A percentile compares a stretch with the other conserved stretches of the same genome.
These are phyloP conservation scores for Dinomys branickii DNA, from an alignment of 2,113 vertebrate genomes.

Conservation along the genomic window DNA sequence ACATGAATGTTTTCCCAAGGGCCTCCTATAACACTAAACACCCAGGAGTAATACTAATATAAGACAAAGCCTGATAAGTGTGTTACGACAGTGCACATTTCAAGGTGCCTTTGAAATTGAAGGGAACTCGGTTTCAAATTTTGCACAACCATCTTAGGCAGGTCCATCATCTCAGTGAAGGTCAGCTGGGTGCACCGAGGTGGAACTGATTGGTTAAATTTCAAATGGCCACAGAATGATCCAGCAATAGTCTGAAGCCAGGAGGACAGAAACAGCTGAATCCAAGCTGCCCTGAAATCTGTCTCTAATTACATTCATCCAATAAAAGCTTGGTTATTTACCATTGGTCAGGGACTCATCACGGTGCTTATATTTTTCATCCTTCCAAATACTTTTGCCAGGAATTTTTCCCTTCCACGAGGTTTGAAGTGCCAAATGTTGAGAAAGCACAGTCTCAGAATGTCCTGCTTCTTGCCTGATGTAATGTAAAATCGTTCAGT, in stretches of 20 bases:
- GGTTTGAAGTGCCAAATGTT: constrained; percentile 40
- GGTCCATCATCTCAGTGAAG: constrained; percentile 34
- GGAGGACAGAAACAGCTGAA: constrained; percentile 74
- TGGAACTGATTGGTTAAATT: constrained; percentile 68
- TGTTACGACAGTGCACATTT: background rate
- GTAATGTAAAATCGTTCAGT: constrained; percentile 60
- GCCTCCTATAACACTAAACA: background rate
- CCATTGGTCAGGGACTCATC: background rate
- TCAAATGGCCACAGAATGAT: constrained; percentile 49
- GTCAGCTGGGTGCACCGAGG: constrained; percentile 60
- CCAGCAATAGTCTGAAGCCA: constrained; percentile 39
- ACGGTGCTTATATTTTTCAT: constrained; percentile 49
- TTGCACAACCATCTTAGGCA: constrained; percentile 42
- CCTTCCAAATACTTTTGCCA: constrained; percentile 57
- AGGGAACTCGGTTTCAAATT: constrained; percentile 29
- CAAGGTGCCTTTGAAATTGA: constrained; percentile 66
- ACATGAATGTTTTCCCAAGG: background rate
- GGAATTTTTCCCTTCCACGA: constrained; percentile 26
- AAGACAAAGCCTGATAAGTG: background rate
- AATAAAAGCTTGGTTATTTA: constrained; percentile 66
- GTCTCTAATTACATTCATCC: constrained; percentile 75
- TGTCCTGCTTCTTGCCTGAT: constrained; percentile 48
- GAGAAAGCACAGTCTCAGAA: constrained; percentile 68
- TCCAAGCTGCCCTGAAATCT: constrained; percentile 69
- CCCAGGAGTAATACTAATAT: background rate